These are phyloP conservation scores for Aptenodytes patagonicus DNA, from an alignment of 2,113 vertebrate genomes.

Conservation along the genomic window DNA sequence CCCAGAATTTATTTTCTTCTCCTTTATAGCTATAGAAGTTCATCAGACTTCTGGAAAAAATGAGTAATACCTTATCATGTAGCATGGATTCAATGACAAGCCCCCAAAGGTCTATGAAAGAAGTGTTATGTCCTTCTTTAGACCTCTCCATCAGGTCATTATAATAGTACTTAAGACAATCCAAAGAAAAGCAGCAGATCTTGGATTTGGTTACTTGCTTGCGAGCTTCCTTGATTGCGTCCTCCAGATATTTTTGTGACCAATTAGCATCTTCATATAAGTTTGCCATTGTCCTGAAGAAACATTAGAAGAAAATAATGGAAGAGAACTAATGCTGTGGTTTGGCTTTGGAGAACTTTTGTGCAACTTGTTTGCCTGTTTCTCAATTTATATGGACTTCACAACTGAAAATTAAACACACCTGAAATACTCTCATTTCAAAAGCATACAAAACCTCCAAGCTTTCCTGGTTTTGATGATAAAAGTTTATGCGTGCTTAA, in stretches of 20 bases:
- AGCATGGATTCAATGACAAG: constrained; percentile 78
- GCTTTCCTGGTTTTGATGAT: neutral
- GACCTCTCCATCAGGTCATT: constrained; percentile 68
- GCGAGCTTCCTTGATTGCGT: constrained; percentile 61
- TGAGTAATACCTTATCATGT: constrained; percentile 73
- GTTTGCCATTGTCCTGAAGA: constrained; percentile 77
- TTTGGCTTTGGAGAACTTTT: neutral
- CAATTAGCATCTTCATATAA: constrained; percentile 81
- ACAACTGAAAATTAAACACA: neutral
- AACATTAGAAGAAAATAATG: neutral
- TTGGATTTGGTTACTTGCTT: constrained; percentile 79
- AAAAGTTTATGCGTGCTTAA: neutral
- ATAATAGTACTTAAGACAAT: constrained; percentile 67
- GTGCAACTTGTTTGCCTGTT: neutral
- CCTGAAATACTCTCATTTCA: neutral
- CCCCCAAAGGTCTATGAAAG: constrained; percentile 78
- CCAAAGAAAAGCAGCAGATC: constrained; percentile 64
- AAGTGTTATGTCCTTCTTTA: constrained; percentile 65
- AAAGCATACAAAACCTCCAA: neutral
- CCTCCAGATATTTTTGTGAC: constrained; percentile 79
- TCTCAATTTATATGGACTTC: neutral
- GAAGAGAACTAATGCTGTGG: neutral
- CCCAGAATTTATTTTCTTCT: neutral
- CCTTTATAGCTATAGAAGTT: neutral
- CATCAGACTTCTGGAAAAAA: neutral